Conservation (phyloP, 2,797 vertebrate species). For the Sebastes jordani region DNA sequence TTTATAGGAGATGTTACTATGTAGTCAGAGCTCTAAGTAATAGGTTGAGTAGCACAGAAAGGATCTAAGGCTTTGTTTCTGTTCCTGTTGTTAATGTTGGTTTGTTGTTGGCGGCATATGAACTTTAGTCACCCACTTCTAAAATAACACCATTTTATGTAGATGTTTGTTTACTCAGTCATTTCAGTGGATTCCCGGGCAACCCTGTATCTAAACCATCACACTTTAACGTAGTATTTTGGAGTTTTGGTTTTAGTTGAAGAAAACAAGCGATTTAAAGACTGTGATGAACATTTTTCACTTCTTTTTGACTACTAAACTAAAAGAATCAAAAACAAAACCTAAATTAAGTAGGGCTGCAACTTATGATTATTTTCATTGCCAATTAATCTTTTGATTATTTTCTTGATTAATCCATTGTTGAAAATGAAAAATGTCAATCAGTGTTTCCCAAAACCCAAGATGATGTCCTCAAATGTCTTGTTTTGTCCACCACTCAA, state of each 20-base stretch:
- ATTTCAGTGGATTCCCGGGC: constrained; percentile 6
- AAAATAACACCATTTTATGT: constrained; percentile 48
- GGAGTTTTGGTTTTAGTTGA: too few species aligned
- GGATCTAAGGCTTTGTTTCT: constrained; percentile 2
- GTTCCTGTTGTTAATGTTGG: constrained; percentile 3
- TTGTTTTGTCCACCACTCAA: too few species aligned
- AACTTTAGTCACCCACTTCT: constrained; percentile 8
- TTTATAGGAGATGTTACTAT: constrained; percentile 20
- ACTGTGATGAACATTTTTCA: background rate
- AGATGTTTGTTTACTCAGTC: constrained; percentile 50
- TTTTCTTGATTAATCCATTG: too few species aligned
- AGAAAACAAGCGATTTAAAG: background rate
- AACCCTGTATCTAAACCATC: background rate
- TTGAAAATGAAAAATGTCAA: too few species aligned
- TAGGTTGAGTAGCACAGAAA: background rate
- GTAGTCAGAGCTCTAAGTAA: constrained; percentile 14
- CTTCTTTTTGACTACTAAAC: background rate
- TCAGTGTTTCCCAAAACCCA: too few species aligned
- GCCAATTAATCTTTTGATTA: too few species aligned
- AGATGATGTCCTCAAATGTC: too few species aligned
- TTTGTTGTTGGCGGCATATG: background rate
- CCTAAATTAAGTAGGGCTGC: background rate
- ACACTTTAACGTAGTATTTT: background rate
- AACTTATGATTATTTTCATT: too few species aligned
- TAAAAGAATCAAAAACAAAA: background rate